phyloP scores from a whole-genome alignment of 2,797 vertebrate species.

The Amazona ochrocephala region DNA sequence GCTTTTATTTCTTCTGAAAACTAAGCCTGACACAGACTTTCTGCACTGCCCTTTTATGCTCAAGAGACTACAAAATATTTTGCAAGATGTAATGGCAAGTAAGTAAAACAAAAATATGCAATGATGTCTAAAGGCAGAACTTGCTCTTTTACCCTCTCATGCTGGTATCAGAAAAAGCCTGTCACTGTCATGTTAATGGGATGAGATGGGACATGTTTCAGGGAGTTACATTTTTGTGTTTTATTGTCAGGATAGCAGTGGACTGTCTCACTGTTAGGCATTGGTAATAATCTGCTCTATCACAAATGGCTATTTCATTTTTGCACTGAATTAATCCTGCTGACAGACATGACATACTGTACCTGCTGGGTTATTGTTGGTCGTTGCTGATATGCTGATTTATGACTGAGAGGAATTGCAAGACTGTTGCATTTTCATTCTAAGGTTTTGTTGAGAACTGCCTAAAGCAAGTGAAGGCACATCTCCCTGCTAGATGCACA shows the following conservation, averaged over 20 bases:
- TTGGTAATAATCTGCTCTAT: not conserved
- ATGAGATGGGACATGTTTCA: not conserved
- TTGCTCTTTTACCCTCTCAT: not conserved
- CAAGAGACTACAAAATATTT: not conserved
- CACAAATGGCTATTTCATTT: conserved; percentile 1
- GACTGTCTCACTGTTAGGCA: not conserved
- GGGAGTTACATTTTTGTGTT: not conserved
- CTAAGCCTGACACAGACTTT: not conserved
- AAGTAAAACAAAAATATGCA: not conserved
- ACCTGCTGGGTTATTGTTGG: not conserved
- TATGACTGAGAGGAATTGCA: not conserved
- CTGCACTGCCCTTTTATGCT: not conserved
- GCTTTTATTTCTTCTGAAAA: not conserved
- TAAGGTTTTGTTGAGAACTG: not conserved
- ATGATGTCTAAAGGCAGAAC: not conserved
- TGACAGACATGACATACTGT: conserved; percentile 21
- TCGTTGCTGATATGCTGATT: not conserved
- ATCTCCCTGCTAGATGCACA: not conserved
- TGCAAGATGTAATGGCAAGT: not conserved
- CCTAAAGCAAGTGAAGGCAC: not conserved
- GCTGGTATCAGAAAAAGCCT: not conserved
- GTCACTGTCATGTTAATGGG: not conserved
- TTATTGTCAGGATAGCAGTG: not conserved
- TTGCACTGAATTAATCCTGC: not conserved
- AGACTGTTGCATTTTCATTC: not conserved